Evolutionary conservation across 30 jellyfish, hydroid and myxozoan species (phyloP).

Genomic region (Pseudorhiza aurosa): DNA sequence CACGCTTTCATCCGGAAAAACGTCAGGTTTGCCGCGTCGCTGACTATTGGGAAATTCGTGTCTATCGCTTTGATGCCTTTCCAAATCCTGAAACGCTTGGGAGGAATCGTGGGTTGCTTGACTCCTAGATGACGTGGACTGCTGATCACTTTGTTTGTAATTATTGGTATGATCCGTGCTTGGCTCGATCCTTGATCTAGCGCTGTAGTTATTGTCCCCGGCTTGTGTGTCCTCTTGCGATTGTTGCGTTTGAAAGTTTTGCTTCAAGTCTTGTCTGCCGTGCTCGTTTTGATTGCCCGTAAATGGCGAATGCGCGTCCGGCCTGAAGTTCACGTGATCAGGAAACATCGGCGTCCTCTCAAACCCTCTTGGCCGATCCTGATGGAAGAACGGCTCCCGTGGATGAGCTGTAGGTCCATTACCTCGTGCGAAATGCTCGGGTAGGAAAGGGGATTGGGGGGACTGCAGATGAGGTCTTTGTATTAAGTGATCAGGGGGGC

Average conservation of each 20-base stretch:
- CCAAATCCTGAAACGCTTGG: neutral
- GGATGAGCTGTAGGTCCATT: conserved; percentile 5
- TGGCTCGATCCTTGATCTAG: no score
- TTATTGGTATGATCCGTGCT: no score
- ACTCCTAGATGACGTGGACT: neutral
- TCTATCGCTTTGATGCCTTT: neutral
- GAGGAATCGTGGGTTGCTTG: neutral
- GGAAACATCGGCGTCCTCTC: conserved; percentile 25
- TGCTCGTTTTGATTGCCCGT: neutral
- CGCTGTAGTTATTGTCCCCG: neutral
- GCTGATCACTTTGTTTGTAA: neutral
- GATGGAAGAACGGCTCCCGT: conserved; percentile 29
- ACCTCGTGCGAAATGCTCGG: conserved; percentile 4
- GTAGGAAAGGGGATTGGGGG: conserved; percentile 3
- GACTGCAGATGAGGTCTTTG: conserved; percentile 31
- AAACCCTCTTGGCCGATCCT: conserved; percentile 14
- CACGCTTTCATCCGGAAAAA: neutral
- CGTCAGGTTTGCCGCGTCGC: neutral
- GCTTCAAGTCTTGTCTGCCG: neutral
- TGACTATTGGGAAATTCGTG: neutral
- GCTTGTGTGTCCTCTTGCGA: neutral
- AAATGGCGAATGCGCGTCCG: neutral
- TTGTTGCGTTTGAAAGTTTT: neutral
- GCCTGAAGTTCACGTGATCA: neutral
- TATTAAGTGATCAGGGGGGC: neutral